These are phyloP conservation scores for Margarornis squamiger DNA, from an alignment of 2,797 vertebrate genomes.

Conservation along the genomic window DNA sequence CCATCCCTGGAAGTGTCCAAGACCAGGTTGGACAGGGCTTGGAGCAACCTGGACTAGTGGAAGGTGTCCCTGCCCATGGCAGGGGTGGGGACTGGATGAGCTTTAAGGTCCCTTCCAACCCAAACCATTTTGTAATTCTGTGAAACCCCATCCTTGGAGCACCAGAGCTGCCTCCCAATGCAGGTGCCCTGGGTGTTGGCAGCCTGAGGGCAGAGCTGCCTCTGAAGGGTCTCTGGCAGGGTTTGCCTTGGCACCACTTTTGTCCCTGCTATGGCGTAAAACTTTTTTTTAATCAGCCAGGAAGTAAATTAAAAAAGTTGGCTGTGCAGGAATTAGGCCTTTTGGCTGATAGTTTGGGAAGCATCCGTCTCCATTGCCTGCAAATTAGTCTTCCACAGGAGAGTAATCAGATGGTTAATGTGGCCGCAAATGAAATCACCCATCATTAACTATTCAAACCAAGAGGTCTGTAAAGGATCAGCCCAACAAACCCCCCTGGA, in stretches of 20 bases:
- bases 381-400: constrained; percentile 65
- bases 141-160: not conserved
- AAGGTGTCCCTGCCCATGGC: not conserved
- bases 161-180: not conserved
- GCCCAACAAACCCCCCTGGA: not conserved
- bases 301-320: constrained; percentile 54
- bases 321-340: constrained; percentile 54
- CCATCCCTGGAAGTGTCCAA: not conserved
- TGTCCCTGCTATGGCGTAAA: not conserved
- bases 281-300: not conserved
- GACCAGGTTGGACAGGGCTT: not conserved
- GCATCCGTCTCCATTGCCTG: constrained; percentile 65
- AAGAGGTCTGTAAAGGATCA: not conserved
- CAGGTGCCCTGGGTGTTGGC: not conserved
- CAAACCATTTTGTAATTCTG: not conserved
- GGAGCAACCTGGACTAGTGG: not conserved
- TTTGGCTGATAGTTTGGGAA: constrained; percentile 59
- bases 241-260: not conserved
- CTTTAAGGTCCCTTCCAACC: not conserved
- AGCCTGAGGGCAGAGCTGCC: not conserved
- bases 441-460: constrained; percentile 42
- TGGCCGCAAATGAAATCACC: constrained; percentile 55
- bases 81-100: not conserved
- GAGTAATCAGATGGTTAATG: constrained; percentile 67
- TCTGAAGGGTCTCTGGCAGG: fast-evolving